Base-by-base conservation (phyloP, 2,888 invertebrate species). In the Phengaris alcon region DNA sequence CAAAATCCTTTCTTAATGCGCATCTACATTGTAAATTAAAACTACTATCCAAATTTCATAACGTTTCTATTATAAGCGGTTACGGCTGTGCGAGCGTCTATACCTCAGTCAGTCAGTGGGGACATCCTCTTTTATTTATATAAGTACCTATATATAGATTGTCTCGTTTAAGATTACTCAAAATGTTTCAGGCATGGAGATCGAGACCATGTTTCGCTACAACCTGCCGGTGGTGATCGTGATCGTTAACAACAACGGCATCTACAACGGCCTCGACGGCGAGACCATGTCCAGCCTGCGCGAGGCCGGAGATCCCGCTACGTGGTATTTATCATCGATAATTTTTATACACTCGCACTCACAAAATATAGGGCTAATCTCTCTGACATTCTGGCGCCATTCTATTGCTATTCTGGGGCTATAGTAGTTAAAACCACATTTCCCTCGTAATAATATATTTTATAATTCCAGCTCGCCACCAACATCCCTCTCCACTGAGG, bases 161-260 rank as follows among this genome's bases (percentile, higher is more conserved):
- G 76, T 76, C 52, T 76, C 69, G 75, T 52, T 54, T 75, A 77
- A 68, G 74, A 52, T 57, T 3, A 22, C 22, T 22, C 15, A 9
- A 3, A 3, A 15, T 6, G 69, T 52, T 74, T 91, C 95, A 86
- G 97, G 96, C 74, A 98, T 99, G 98, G 99, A 99, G 94, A 94
- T 99, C 48, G 99, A 99, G 92, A 99, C 99, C 0, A 97, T 99
- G 95, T 96, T 97, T 85, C 96, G 99, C 77, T 99, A 99, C 89
- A 97, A 97, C 83, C 93, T 99, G 80, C 99, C 99, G 0, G 95
- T 99, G 51, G 95, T 98, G 55, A 95, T 99, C 76, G 95, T 99
- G 4, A 96, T 99, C 78, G 96, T 99, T 7, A 99, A 99, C 90
- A 99, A 99, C 93, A 98, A 97, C 85, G 99, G 99, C 44, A 99